phyloP scores from a whole-genome alignment of 1,140 invertebrate species.

The Palaemon carinicauda region DNA sequence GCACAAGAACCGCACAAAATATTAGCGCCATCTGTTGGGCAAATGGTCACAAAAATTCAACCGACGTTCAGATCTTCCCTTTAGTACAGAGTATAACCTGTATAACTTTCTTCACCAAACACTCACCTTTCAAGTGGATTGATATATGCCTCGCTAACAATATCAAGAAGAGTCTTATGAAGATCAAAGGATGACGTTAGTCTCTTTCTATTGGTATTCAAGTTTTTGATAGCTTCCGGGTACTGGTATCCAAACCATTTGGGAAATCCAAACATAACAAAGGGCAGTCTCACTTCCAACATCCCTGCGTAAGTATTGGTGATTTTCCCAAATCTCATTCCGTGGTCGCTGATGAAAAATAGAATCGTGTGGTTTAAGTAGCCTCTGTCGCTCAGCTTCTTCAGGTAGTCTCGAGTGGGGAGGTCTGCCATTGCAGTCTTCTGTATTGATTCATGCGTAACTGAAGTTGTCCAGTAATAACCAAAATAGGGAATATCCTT shows the following conservation, averaged over 20 bases:
- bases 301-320: conserved; percentile 83
- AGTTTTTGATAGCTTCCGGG: conserved; percentile 72
- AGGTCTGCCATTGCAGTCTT: not conserved
- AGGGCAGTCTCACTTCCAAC: conserved; percentile 88
- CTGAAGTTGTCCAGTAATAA: not conserved
- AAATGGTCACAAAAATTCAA: no score
- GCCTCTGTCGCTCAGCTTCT: conserved; percentile 56
- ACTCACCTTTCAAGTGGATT: not conserved
- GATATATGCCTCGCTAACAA: not conserved
- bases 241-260: conserved; percentile 74
- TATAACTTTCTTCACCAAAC: not conserved
- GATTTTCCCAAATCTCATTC: conserved; percentile 86
- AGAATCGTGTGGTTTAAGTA: conserved; percentile 70
- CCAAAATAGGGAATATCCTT: conserved; percentile 28
- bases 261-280: conserved; percentile 81
- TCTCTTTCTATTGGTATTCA: conserved; percentile 72
- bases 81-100: no score
- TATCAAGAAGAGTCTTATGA: conserved; percentile 64
- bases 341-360: conserved; percentile 91
- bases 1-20: no score
- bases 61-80: no score
- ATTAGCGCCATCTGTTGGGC: no score
- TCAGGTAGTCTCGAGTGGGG: not conserved
- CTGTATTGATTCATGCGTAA: not conserved
- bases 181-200: conserved; percentile 68